Evolutionary conservation across 2,797 vertebrate species (phyloP).

Genomic region (Melanotaenia trifasciata): DNA sequence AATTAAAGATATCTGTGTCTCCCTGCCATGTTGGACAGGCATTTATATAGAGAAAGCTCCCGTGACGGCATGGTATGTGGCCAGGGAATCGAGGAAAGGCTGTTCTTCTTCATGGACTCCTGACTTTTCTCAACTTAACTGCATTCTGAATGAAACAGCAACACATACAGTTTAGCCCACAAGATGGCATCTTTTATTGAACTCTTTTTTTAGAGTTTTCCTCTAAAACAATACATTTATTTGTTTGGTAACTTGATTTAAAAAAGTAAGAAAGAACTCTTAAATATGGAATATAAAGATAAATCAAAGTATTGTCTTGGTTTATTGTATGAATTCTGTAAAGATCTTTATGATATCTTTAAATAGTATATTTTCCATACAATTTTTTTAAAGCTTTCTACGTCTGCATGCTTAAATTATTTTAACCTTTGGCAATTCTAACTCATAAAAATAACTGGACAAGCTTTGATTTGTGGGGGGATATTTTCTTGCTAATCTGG

Average conservation of each 20-base stretch:
- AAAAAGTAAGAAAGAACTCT: too few species aligned
- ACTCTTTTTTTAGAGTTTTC: constrained; percentile 1
- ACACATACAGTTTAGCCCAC: constrained; percentile 14
- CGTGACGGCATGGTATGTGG: constrained; percentile 29
- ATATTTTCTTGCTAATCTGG: neutral
- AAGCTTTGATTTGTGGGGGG: too few species aligned
- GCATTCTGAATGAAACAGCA: constrained; percentile 28
- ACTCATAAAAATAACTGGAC: too few species aligned
- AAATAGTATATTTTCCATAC: too few species aligned
- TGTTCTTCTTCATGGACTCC: constrained; percentile 47
- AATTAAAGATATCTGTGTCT: constrained; percentile 49
- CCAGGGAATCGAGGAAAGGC: constrained; percentile 5
- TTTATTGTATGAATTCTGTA: too few species aligned
- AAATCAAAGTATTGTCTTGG: too few species aligned
- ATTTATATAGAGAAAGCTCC: constrained; percentile 49
- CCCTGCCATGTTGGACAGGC: constrained; percentile 20
- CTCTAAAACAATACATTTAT: neutral
- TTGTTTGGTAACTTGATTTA: neutral
- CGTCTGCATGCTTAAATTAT: too few species aligned
- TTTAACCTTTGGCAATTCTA: too few species aligned
- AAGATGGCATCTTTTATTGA: constrained; percentile 4
- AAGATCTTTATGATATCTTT: too few species aligned
- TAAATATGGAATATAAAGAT: too few species aligned
- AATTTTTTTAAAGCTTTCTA: too few species aligned
- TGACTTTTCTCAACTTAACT: constrained; percentile 44